These are phyloP conservation scores for Erpobdella octoculata DNA, from an alignment of 2,888 invertebrate species.

Conservation along the genomic window DNA sequence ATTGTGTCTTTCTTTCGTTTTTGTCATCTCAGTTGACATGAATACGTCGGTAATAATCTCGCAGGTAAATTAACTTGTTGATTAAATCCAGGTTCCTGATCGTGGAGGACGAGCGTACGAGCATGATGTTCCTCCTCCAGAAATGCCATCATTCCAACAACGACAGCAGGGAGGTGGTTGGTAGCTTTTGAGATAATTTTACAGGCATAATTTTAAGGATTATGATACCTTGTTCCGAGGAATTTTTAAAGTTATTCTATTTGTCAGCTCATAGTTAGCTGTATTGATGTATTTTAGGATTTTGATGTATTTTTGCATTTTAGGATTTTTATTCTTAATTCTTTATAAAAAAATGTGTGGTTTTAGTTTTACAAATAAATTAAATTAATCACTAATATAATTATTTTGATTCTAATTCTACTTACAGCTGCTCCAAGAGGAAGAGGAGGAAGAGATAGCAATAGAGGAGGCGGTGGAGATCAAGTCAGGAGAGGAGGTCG, in stretches of 20 bases:
- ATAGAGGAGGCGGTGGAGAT: conserved; percentile 14
- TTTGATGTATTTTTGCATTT: too few species aligned
- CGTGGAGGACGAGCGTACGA: conserved; percentile 85
- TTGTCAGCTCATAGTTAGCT: too few species aligned
- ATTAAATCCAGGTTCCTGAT: conserved; percentile 65
- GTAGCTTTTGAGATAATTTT: too few species aligned
- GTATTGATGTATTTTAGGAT: too few species aligned
- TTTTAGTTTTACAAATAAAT: too few species aligned
- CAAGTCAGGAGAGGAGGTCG: conserved; percentile 24
- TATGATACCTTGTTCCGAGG: too few species aligned
- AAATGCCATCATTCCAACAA: conserved; percentile 86
- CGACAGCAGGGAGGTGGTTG: conserved; percentile 35
- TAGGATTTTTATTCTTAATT: too few species aligned
- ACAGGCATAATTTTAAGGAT: too few species aligned
- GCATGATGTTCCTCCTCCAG: conserved; percentile 83
- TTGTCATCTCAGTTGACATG: neutral
- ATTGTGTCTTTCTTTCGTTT: neutral
- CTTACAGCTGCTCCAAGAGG: neutral
- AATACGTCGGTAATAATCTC: neutral
- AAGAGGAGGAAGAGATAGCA: conserved; percentile 23
- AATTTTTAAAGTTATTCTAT: too few species aligned
- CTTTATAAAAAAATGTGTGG: too few species aligned
- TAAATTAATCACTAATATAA: too few species aligned
- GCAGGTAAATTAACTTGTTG: neutral
- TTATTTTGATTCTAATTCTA: too few species aligned